A percentile compares a stretch with the other conserved stretches of the same genome.
These are phyloP conservation scores for Polydrusus pterygomalis DNA, from an alignment of 2,888 invertebrate species.

Conservation along the genomic window DNA sequence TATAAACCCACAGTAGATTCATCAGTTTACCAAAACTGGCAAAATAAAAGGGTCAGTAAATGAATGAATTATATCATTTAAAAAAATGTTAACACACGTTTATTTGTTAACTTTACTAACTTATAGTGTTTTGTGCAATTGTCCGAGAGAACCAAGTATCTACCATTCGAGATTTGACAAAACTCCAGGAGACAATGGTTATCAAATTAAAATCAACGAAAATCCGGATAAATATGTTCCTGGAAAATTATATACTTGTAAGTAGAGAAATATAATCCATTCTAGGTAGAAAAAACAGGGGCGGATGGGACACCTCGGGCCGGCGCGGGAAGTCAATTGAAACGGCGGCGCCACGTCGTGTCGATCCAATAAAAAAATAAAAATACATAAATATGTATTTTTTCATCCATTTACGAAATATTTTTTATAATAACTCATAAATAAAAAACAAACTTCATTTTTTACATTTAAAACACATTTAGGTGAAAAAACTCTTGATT, in stretches of 20 bases:
- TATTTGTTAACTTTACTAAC: constrained; percentile 18
- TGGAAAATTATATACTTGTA: constrained; percentile 87
- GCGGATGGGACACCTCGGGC: too few relatives aligned
- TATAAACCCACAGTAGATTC: background rate
- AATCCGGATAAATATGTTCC: constrained; percentile 88
- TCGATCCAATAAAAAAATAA: too few relatives aligned
- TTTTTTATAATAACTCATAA: too few relatives aligned
- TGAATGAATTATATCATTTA: background rate
- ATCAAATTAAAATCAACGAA: constrained; percentile 86
- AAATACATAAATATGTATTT: too few relatives aligned
- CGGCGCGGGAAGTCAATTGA: too few relatives aligned
- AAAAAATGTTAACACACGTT: constrained; percentile 29
- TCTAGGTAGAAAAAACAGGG: too few relatives aligned
- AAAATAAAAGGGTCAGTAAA: constrained; percentile 2
- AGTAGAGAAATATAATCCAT: too few relatives aligned
- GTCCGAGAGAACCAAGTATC: constrained; percentile 72
- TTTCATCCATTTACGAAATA: too few relatives aligned
- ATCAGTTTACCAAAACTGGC: background rate
- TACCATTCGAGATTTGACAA: constrained; percentile 73
- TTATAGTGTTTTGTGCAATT: constrained; percentile 59
- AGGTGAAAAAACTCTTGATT: too few relatives aligned
- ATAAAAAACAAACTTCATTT: too few relatives aligned
- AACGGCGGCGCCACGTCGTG: too few relatives aligned
- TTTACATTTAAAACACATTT: too few relatives aligned
- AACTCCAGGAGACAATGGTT: constrained; percentile 90